Conservation (phyloP, 2,113 vertebrate species). For the Alces alces region DNA sequence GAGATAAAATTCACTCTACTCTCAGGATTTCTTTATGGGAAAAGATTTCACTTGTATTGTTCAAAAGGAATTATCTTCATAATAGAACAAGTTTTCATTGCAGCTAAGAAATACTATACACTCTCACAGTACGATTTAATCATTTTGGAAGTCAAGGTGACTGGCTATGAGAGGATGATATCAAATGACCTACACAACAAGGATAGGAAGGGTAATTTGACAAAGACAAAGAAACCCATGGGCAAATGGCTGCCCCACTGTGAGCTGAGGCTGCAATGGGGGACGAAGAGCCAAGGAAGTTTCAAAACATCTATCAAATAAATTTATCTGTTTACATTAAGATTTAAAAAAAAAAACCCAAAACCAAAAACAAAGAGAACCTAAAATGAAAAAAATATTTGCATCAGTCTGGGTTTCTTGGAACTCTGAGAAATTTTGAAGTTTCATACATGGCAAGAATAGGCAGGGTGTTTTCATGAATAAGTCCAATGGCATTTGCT, state of each 20-base stretch:
- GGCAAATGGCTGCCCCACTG: background rate
- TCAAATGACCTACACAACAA: background rate
- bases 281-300: background rate
- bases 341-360: background rate
- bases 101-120: background rate
- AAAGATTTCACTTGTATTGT: conserved; percentile 20
- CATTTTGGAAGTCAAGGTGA: background rate
- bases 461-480: background rate
- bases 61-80: background rate
- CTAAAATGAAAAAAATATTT: background rate
- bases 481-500: background rate
- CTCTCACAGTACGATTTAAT: background rate
- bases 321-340: background rate
- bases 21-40: background rate
- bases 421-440: background rate
- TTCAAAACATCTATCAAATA: background rate
- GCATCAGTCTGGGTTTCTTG: background rate
- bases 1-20: conserved; percentile 2
- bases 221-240: background rate
- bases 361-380: background rate
- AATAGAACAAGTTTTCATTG: background rate
- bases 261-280: background rate
- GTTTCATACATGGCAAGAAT: background rate
- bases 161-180: background rate
- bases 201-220: background rate